A percentile compares a stretch with the other conserved stretches of the same genome.
phyloP scores from a whole-genome alignment of 2,113 vertebrate species.

The Macrotus californicus region DNA sequence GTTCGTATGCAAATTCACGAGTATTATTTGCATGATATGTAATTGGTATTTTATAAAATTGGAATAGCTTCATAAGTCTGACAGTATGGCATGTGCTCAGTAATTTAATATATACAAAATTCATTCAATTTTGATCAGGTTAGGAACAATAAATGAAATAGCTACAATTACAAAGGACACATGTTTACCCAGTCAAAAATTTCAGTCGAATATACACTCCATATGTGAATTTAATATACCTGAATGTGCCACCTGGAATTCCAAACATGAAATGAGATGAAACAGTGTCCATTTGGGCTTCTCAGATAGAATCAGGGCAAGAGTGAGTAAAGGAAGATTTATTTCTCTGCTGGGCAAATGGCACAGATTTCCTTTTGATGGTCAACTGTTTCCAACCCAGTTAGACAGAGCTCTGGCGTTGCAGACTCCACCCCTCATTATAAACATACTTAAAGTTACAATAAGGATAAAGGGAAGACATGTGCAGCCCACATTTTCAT shows the following conservation, averaged over 20 bases:
- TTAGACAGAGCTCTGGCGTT: neutral
- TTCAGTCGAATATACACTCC: neutral
- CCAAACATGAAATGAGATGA: conserved; percentile 47
- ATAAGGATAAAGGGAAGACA: conserved; percentile 33
- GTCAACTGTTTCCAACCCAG: conserved; percentile 18
- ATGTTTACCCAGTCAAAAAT: neutral
- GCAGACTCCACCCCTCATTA: conserved; percentile 36
- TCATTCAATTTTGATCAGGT: neutral
- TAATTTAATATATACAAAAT: neutral
- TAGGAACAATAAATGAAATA: conserved; percentile 12
- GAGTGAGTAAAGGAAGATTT: conserved; percentile 61
- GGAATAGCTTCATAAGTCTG: neutral
- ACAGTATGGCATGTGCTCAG: neutral
- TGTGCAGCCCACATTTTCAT: conserved; percentile 66
- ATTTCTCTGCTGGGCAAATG: conserved; percentile 51
- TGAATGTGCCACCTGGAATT: conserved; percentile 45
- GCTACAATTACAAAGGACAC: neutral
- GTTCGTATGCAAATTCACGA: neutral
- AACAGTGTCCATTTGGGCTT: neutral
- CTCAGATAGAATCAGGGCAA: neutral
- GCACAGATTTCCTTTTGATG: conserved; percentile 65
- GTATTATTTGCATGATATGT: neutral
- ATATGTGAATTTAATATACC: conserved; percentile 6
- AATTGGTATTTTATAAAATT: neutral
- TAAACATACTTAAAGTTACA: neutral